Evolutionary conservation across 2,888 invertebrate genomes (phyloP).

Genomic region (Aphodius granarius): DNA sequence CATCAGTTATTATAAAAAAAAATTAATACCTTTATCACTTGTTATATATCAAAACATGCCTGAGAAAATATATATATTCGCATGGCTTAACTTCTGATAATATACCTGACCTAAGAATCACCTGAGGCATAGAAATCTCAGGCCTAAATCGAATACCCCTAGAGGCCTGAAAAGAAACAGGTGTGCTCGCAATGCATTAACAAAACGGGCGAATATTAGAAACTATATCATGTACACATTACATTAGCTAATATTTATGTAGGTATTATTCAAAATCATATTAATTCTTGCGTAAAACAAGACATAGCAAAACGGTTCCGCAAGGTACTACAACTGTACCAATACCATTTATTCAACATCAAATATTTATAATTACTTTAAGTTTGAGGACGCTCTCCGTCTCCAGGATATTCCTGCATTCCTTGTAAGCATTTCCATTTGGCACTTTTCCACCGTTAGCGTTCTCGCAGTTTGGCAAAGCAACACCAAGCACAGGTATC

Average conservation of each 20-base stretch:
- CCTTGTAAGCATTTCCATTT: neutral
- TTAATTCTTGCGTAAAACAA: too few species aligned
- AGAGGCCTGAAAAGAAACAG: neutral
- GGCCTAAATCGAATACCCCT: neutral
- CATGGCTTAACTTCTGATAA: neutral
- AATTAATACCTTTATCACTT: neutral
- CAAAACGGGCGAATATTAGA: neutral
- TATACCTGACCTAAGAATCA: neutral
- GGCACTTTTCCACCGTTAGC: neutral
- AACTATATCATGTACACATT: too few species aligned
- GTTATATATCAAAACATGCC: neutral
- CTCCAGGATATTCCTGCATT: conserved; percentile 27
- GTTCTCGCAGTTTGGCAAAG: neutral
- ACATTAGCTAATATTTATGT: too few species aligned
- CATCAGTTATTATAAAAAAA: neutral
- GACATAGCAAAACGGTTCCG: too few species aligned
- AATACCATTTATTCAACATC: neutral
- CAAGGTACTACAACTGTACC: too few species aligned
- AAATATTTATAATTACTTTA: conserved; percentile 38
- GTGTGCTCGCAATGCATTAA: neutral
- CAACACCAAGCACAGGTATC: conserved; percentile 1
- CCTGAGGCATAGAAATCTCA: neutral
- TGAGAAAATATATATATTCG: neutral
- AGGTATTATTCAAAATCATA: too few species aligned
- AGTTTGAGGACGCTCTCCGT: conserved; percentile 37